Percentiles rank a stretch among this genome's conserved stretches.
Conservation (phyloP, 2,888 invertebrate species). For the Esperia sulphurella region DNA sequence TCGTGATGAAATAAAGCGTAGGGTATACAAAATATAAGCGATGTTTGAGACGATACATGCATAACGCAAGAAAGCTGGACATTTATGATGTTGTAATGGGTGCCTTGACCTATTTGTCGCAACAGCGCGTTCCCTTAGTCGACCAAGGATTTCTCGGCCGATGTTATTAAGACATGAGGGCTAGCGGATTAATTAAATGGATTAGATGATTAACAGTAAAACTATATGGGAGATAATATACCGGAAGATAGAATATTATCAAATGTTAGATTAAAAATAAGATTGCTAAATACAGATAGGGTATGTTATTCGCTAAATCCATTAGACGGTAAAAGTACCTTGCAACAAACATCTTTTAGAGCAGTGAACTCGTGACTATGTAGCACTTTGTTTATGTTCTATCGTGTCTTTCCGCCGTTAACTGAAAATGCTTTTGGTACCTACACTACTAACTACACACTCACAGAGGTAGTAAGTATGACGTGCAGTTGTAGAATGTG, state of each 20-base stretch:
- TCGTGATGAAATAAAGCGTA: background rate
- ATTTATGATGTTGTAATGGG: background rate
- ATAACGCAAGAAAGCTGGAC: too few relatives aligned
- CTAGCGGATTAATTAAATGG: too few relatives aligned
- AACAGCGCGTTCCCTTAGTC: background rate
- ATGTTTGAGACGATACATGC: too few relatives aligned
- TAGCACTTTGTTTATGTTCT: slow-evolving; percentile 27
- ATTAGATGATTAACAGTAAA: too few relatives aligned
- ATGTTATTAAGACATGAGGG: too few relatives aligned
- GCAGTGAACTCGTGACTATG: slow-evolving; percentile 17
- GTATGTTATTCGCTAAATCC: slow-evolving; percentile 12
- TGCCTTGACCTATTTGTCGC: background rate
- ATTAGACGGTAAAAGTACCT: slow-evolving; percentile 13
- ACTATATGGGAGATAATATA: too few relatives aligned
- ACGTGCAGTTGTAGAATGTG: slow-evolving; percentile 28
- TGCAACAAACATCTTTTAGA: slow-evolving; percentile 14
- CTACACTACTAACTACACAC: slow-evolving; percentile 18
- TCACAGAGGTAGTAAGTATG: slow-evolving; percentile 9
- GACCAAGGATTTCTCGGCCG: too few relatives aligned
- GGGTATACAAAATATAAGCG: background rate
- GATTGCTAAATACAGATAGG: background rate
- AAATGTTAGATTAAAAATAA: background rate
- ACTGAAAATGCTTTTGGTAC: slow-evolving; percentile 33
- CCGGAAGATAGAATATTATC: too few relatives aligned
- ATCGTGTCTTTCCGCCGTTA: slow-evolving; percentile 41